phyloP scores from a whole-genome alignment of 2,888 invertebrate species.

The Leptopterna dolabrata region DNA sequence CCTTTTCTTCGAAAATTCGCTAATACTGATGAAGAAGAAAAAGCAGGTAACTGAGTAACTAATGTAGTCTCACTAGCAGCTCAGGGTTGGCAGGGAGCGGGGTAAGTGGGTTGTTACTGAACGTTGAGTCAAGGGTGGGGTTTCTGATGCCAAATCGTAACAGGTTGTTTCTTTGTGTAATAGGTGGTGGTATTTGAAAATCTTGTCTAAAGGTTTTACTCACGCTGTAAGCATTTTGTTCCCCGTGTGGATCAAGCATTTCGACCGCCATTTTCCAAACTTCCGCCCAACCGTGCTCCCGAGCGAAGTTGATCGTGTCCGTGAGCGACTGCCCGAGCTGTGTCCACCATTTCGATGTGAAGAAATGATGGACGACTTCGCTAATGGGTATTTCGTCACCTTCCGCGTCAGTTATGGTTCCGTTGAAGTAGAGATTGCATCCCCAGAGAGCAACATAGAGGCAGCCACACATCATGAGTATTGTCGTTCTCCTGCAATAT shows the following conservation, averaged over 20 bases:
- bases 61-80: too few species aligned
- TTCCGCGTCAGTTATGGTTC: constrained; percentile 83
- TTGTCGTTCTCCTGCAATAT: constrained; percentile 71
- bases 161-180: too few species aligned
- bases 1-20: too few species aligned
- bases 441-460: constrained; percentile 80
- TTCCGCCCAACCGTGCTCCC: constrained; percentile 88
- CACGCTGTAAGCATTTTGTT: constrained; percentile 88
- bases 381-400: constrained; percentile 89
- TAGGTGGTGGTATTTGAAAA: too few species aligned
- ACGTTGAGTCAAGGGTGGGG: too few species aligned
- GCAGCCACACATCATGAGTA: constrained; percentile 74
- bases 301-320: constrained; percentile 82
- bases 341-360: constrained; percentile 88
- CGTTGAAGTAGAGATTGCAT: constrained; percentile 88
- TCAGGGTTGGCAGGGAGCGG: too few species aligned
- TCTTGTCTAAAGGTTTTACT: background rate
- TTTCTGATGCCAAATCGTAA: too few species aligned
- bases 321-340: constrained; percentile 78
- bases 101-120: too few species aligned
- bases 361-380: constrained; percentile 89
- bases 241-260: constrained; percentile 89
- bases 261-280: constrained; percentile 89
- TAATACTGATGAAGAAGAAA: too few species aligned
- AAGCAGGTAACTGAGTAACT: too few species aligned